These are phyloP conservation scores for Glaucidium brasilianum DNA, from an alignment of 2,113 vertebrate genomes.

Conservation along the genomic window DNA sequence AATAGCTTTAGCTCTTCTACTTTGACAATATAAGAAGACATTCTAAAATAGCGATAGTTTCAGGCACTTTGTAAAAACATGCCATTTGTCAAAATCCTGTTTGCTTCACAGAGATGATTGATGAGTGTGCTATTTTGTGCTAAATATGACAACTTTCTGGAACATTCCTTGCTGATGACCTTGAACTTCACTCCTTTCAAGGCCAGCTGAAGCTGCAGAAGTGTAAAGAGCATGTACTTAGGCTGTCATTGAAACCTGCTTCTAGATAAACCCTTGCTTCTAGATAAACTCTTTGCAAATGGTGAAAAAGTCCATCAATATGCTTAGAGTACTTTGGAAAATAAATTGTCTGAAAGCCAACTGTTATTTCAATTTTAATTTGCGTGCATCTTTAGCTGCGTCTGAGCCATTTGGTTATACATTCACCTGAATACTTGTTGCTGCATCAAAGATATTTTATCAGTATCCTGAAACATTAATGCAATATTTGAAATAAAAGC, in stretches of 20 bases:
- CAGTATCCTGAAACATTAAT: neutral
- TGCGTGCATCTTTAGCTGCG: neutral
- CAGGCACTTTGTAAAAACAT: constrained; percentile 9
- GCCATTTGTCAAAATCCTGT: constrained; percentile 6
- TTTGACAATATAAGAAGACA: neutral
- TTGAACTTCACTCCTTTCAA: neutral
- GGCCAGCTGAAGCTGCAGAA: neutral
- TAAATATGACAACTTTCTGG: constrained; percentile 41
- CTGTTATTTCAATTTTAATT: neutral
- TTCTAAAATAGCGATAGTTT: constrained; percentile 23
- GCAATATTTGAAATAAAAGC: neutral
- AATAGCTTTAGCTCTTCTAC: neutral
- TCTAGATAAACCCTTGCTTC: neutral
- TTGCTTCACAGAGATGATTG: constrained; percentile 16
- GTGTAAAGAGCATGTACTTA: neutral
- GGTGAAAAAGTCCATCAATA: neutral
- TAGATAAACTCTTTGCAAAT: neutral
- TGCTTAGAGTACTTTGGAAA: neutral
- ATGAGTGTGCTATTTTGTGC: constrained; percentile 29
- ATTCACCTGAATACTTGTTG: neutral
- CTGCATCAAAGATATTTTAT: neutral
- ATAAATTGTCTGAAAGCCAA: neutral
- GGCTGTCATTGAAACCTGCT: neutral
- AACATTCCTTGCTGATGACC: constrained; percentile 10
- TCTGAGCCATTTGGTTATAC: neutral